phyloP scores from a whole-genome alignment of 2,113 vertebrate species.

The Odocoileus virginianus region DNA sequence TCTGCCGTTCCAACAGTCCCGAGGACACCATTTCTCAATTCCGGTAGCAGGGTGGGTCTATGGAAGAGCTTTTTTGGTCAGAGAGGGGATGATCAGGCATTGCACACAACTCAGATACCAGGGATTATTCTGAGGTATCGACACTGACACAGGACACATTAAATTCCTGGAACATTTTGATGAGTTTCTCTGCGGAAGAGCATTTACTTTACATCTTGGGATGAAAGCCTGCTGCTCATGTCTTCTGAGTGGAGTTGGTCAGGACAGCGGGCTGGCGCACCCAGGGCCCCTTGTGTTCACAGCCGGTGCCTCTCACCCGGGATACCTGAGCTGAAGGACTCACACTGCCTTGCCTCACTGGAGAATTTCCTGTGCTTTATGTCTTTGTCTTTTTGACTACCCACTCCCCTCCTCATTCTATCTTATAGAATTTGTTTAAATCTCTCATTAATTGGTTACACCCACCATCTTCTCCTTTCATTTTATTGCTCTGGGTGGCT shows the following conservation, averaged over 20 bases:
- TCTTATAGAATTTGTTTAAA: not conserved
- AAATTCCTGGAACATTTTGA: not conserved
- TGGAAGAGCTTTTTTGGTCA: not conserved
- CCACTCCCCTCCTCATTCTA: not conserved
- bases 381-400: not conserved
- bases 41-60: not conserved
- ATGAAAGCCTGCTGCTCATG: not conserved
- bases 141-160: not conserved
- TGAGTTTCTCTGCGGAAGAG: not conserved
- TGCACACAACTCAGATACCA: not conserved
- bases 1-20: fast-evolving
- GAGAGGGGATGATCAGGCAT: not conserved
- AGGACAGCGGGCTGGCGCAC: not conserved
- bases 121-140: not conserved
- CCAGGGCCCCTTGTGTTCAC: not conserved
- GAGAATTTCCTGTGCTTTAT: not conserved
- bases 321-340: not conserved
- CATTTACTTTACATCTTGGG: not conserved
- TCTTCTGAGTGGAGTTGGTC: not conserved
- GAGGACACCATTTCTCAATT: not conserved
- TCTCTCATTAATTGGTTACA: not conserved
- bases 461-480: not conserved
- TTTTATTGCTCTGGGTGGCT: not conserved
- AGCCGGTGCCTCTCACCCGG: not conserved
- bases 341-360: not conserved